Conservation (phyloP, 2,113 vertebrate genomes). For the Limanda limanda region DNA sequence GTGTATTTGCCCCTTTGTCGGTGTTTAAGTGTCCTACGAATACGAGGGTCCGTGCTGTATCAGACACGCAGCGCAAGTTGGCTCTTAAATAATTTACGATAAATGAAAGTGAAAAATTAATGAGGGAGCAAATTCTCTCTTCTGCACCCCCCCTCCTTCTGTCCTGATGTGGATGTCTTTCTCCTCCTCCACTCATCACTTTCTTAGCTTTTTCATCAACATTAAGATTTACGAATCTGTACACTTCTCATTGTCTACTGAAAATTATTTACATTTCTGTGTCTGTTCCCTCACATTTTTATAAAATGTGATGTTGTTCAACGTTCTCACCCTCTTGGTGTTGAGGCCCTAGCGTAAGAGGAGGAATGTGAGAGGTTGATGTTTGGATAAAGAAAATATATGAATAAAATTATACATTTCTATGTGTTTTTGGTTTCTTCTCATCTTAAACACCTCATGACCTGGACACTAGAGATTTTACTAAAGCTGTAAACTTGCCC, state of each 20-base stretch:
- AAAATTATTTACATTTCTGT: too few relatives aligned
- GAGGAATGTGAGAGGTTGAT: too few relatives aligned
- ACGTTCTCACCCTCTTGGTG: too few relatives aligned
- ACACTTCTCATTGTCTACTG: neutral
- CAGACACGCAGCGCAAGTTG: constrained; percentile 36
- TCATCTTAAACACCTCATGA: too few relatives aligned
- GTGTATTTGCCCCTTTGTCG: constrained; percentile 11
- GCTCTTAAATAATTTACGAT: constrained; percentile 72
- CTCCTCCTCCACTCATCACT: neutral
- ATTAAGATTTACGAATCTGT: neutral
- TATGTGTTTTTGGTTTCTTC: too few relatives aligned
- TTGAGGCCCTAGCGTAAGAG: too few relatives aligned
- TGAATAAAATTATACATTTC: too few relatives aligned
- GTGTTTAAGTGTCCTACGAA: constrained; percentile 28
- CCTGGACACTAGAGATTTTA: too few relatives aligned
- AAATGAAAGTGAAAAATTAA: constrained; percentile 75
- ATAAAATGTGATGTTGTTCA: too few relatives aligned
- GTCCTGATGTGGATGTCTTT: constrained; percentile 24
- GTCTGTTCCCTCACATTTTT: too few relatives aligned
- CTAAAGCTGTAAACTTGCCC: too few relatives aligned
- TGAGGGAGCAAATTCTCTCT: constrained; percentile 64
- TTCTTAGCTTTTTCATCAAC: neutral
- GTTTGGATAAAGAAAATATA: too few relatives aligned
- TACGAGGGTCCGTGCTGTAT: constrained; percentile 19
- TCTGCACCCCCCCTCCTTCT: constrained; percentile 22